phyloP scores from a whole-genome alignment of 2,113 vertebrate genomes.

The Corythoichthys haematopterus region DNA sequence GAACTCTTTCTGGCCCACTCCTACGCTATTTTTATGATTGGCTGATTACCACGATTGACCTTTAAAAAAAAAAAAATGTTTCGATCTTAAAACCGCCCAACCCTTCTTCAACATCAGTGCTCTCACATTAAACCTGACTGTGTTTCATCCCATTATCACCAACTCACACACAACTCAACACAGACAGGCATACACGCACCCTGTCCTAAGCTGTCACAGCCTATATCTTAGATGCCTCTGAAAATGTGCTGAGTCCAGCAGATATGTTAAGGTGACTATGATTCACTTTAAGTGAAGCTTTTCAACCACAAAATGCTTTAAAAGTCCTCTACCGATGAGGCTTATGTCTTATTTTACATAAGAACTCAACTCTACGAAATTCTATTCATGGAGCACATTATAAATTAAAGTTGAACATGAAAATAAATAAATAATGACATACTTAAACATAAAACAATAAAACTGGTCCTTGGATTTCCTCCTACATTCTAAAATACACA shows the following conservation, averaged over 20 bases:
- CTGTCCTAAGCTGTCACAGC: constrained; percentile 34
- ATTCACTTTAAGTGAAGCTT: constrained; percentile 33
- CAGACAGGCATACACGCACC: constrained; percentile 27
- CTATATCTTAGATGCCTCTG: constrained; percentile 15
- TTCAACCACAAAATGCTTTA: not conserved
- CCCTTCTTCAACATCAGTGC: constrained; percentile 12
- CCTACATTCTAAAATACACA: no score
- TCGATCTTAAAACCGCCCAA: constrained; percentile 16
- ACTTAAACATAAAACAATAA: no score
- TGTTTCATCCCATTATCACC: constrained; percentile 21
- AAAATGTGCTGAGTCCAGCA: constrained; percentile 43
- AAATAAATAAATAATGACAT: no score
- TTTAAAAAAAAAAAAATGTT: no score
- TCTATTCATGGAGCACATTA: not conserved
- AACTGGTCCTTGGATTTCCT: no score
- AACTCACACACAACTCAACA: not conserved
- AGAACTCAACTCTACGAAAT: not conserved
- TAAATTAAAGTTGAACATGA: no score
- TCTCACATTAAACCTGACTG: constrained; percentile 11
- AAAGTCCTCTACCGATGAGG: not conserved
- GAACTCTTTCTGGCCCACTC: no score
- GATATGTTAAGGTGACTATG: constrained; percentile 23
- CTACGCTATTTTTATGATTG: no score
- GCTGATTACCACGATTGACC: no score
- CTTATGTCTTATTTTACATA: not conserved